A percentile compares a stretch with the other conserved stretches of the same genome.
Conservation (phyloP, 2,888 invertebrate genomes). For the Zeuzera pyrina region DNA sequence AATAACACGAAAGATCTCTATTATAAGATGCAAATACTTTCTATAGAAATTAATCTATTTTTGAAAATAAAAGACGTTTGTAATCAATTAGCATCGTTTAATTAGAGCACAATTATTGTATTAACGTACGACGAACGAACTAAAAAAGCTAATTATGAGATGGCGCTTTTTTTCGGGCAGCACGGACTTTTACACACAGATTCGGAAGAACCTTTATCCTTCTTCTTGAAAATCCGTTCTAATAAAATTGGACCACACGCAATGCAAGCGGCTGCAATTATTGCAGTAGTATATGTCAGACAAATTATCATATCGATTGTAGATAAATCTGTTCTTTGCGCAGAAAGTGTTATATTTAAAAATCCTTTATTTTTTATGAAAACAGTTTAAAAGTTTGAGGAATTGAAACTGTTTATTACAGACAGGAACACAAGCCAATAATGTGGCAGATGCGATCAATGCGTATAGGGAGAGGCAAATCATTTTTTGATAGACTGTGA, state of each 20-base stretch:
- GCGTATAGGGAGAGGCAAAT: conserved; percentile 59
- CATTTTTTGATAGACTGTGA: no score
- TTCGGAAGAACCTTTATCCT: background rate
- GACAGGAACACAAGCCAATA: conserved; percentile 54
- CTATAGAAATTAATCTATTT: no score
- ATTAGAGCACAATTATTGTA: no score
- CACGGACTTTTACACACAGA: conserved; percentile 31
- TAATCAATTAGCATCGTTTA: no score
- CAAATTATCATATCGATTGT: conserved; percentile 34
- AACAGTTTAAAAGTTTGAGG: conserved; percentile 40
- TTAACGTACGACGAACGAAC: no score
- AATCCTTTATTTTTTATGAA: conserved; percentile 34
- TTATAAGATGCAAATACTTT: no score
- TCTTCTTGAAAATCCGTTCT: conserved; percentile 22
- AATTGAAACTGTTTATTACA: conserved; percentile 44
- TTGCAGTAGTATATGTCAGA: conserved; percentile 32
- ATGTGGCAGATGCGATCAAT: conserved; percentile 49
- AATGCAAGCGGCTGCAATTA: conserved; percentile 34
- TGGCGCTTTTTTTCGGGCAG: no score
- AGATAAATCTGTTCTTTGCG: no score
- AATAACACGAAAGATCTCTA: no score
- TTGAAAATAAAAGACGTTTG: no score
- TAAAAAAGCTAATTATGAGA: no score
- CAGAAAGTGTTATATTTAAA: no score
- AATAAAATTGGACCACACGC: conserved; percentile 37